Evolutionary conservation across 2,113 vertebrate genomes (phyloP), one percentile per base, ranked within the genome.

Genomic region (Chrysemys picta): DNA sequence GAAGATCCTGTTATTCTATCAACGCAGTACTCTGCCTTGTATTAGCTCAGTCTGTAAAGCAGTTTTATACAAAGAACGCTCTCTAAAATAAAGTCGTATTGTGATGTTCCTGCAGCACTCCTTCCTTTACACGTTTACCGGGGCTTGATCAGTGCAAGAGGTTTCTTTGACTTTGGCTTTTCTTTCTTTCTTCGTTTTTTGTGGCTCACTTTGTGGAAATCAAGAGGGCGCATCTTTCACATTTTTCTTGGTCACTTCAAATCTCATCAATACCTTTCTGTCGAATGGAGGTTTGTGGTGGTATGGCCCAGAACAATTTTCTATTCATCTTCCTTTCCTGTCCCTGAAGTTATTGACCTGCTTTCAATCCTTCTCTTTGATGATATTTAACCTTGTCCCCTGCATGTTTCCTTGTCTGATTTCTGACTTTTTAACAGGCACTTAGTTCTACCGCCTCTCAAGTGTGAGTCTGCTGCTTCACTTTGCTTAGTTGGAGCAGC

Each of bases 371-470:
- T 96, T 97, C 84, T 96, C 97, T 98, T 98, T 98, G 98, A 98
- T 98, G 95, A 92, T 97, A 98, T 98, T 98, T 98, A 98, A 98
- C 97, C 97, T 98, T 98, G 98, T 97, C 89, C 89, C 86, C 96
- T 94, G 92, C 97, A 96, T 96, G 95, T 95, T 97, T 98, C 89
- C 80, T 93, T 96, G 75, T 96, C 97, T 98, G 98, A 98, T 98
- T 98, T 97, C 97, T 98, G 94, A 88, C 94, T 97, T 97, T 98
- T 98, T 97, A 98, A 98, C 95, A 97, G 95, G 96, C 96, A 97
- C 92, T 98, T 98, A 97, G 96, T 97, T 89, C 93, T 91, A 35
- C 76, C 50, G 90, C 83, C 96, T 97, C 93, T 95, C 93, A 94
- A 89, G 80, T 92, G 85, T 1, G 88, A 95, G 93, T 95, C 97